phyloP scores from a whole-genome alignment of 2,797 vertebrate species.

The Denticeps clupeoides region DNA sequence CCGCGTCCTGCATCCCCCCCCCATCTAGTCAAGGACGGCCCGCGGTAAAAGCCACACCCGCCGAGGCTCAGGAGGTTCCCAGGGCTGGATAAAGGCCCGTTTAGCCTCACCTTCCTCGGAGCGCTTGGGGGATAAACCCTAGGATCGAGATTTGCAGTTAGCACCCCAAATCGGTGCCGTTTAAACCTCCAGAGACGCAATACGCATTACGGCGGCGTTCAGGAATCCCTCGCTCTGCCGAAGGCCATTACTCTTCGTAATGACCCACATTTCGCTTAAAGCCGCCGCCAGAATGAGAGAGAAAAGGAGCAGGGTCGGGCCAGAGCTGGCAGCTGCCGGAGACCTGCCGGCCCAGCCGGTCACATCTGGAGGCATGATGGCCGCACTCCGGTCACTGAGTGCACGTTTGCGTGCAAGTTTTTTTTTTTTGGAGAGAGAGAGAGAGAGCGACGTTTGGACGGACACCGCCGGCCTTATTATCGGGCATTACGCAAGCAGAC shows the following conservation, averaged over 20 bases:
- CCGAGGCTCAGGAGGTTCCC: too few species aligned
- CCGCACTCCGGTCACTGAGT: slow-evolving; percentile 32
- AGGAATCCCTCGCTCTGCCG: slow-evolving; percentile 31
- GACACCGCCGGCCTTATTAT: too few species aligned
- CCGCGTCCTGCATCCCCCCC: too few species aligned
- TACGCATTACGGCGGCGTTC: too few species aligned
- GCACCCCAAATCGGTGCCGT: slow-evolving; percentile 8
- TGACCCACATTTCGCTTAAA: slow-evolving; percentile 47
- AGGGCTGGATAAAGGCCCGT: slow-evolving; percentile 3
- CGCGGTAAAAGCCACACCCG: too few species aligned
- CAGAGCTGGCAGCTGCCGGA: slow-evolving; percentile 50
- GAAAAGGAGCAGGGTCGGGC: slow-evolving; percentile 31
- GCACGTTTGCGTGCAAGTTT: slow-evolving; percentile 1
- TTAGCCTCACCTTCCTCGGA: too few species aligned
- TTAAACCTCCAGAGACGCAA: too few species aligned
- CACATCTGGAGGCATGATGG: slow-evolving; percentile 54
- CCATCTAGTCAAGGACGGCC: too few species aligned
- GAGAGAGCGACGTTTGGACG: too few species aligned
- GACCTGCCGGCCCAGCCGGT: slow-evolving; percentile 50
- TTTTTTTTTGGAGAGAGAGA: slow-evolving; percentile 26
- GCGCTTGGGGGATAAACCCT: too few species aligned
- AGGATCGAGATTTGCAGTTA: background rate
- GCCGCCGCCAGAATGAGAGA: slow-evolving; percentile 47
- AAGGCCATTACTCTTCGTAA: slow-evolving; percentile 50
- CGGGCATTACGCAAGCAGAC: too few species aligned